phyloP scores from a whole-genome alignment of 2,888 invertebrate species.

The Pantelozetes paolii region DNA sequence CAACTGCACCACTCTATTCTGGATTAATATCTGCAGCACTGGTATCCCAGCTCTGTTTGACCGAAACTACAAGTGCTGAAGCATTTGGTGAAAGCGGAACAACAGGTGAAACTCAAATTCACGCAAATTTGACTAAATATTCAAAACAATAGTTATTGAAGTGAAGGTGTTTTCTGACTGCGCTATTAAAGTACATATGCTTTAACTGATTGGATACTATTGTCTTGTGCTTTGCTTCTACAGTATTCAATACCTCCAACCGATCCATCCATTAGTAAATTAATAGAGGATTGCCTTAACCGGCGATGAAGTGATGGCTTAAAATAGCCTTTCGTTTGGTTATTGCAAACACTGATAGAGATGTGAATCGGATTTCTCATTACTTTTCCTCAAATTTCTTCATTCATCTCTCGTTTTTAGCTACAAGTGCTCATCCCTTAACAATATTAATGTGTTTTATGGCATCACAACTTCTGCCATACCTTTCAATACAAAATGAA shows the following conservation, averaged over 20 bases:
- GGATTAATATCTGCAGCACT: no score
- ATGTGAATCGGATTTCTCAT: not conserved
- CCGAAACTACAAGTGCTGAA: slow-evolving; percentile 14
- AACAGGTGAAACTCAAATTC: not conserved
- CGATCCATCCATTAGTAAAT: not conserved
- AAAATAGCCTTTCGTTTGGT: slow-evolving; percentile 3
- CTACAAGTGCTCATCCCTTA: not conserved
- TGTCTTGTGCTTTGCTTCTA: no score
- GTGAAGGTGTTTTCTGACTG: not conserved
- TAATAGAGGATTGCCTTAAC: not conserved
- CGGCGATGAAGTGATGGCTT: slow-evolving; percentile 12
- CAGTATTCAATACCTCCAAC: not conserved
- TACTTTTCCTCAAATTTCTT: not conserved
- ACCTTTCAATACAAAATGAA: not conserved
- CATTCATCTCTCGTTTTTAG: not conserved
- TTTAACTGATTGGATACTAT: no score
- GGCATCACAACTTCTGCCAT: not conserved
- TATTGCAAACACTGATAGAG: not conserved
- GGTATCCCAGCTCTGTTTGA: not conserved
- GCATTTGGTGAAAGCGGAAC: slow-evolving; percentile 8
- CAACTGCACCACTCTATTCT: not conserved
- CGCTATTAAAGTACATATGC: no score
- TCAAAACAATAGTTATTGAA: not conserved
- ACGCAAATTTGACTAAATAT: not conserved
- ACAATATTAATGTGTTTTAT: slow-evolving; percentile 1